Evolutionary conservation across 2,888 invertebrate species (phyloP), one percentile per base, ranked within the genome.

Genomic region (Dastarcus helophoroides): DNA sequence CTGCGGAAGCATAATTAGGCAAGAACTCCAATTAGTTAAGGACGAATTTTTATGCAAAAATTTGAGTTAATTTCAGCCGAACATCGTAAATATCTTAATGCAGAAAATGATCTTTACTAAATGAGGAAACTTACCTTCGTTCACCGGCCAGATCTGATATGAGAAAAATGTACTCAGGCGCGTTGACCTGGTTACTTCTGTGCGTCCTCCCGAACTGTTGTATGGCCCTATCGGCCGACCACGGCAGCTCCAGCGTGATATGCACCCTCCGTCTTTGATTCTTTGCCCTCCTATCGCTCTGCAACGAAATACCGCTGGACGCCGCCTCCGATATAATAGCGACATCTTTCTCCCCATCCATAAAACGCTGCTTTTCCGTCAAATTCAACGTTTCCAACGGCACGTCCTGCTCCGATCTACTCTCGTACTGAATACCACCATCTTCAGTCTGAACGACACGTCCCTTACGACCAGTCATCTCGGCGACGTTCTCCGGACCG

Each of bases 291-390:
- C 94, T 68, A 59, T 99, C 98, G 47, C 95, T 91, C 58, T 97
- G 95, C 37, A 98, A 64, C 0, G 93, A 94, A 48, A 95, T 94
- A 58, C 98, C 98, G 42, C 91, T 91, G 44, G 93, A 93, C 3
- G 98, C 98, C 0, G 98, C 98, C 63, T 99, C 98, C 0, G 97
- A 97, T 44, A 99, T 99, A 49, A 98, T 95, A 16, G 98, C 98
- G 14, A 99, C 89, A 53, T 89, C 88, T 64, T 97, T 97, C 59
- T 90, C 86, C 0, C 94, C 95, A 60, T 93, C 85, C 98, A 99
- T 99, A 64, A 99, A 99, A 22, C 53, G 44, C 42, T 80, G 51
- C 59, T 83, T 83, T 63, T 88, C 88, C 2, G 90, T 90, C 33
- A 98, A 72, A 66, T 99, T 99, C 35, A 99, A 73, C 1, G 93